Evolutionary conservation across 2,113 vertebrate species (phyloP).

Genomic region (Pygoscelis adeliae): DNA sequence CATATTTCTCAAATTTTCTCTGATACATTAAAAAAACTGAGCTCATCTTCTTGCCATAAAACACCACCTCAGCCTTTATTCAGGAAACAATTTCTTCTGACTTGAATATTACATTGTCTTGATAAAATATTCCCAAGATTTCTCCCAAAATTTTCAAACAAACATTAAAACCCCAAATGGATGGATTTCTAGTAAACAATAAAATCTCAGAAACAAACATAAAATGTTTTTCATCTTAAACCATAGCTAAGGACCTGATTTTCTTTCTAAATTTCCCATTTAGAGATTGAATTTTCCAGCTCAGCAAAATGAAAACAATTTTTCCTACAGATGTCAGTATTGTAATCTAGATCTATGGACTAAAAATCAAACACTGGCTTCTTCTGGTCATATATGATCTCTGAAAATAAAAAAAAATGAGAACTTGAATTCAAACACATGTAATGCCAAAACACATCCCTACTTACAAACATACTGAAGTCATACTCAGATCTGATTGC

Average conservation of each 20-base stretch:
- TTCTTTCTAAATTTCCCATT: not conserved
- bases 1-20: not conserved
- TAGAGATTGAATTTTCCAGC: not conserved
- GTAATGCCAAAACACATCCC: not conserved
- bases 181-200: not conserved
- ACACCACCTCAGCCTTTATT: not conserved
- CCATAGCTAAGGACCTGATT: not conserved
- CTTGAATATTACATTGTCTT: not conserved
- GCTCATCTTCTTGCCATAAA: not conserved
- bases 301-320: not conserved
- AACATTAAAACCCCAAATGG: not conserved
- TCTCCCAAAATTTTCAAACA: not conserved
- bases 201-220: not conserved
- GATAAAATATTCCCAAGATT: not conserved
- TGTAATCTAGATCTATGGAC: not conserved
- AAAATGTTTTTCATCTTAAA: not conserved
- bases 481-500: accelerated
- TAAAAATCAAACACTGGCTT: not conserved
- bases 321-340: not conserved
- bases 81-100: not conserved
- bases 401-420: not conserved
- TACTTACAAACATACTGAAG: not conserved
- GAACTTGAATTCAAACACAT: not conserved
- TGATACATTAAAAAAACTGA: not conserved
- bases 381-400: not conserved